Percentiles rank a stretch among this genome's conserved stretches.
These are phyloP conservation scores for Machaerirhynchus nigripectus DNA, from an alignment of 2,113 vertebrate species.

Conservation along the genomic window DNA sequence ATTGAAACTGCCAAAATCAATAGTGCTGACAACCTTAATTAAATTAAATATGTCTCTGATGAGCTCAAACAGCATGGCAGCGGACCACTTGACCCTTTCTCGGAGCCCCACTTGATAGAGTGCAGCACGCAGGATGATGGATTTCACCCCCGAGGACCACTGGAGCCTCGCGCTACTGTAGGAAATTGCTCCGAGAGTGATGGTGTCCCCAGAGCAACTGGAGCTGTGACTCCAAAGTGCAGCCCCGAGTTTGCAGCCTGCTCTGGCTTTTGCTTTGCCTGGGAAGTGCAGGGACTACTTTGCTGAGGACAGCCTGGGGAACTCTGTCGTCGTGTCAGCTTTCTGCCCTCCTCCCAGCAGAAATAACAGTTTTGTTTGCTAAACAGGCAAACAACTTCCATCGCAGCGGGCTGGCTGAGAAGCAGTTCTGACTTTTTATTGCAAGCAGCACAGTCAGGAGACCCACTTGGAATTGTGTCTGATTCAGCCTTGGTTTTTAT, in stretches of 20 bases:
- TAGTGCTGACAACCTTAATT: slow-evolving; percentile 97
- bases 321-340: background rate
- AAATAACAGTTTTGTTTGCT: background rate
- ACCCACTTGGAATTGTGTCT: background rate
- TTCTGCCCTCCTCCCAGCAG: background rate
- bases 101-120: slow-evolving; percentile 66
- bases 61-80: slow-evolving; percentile 75
- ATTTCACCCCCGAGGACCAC: slow-evolving; percentile 79
- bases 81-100: slow-evolving; percentile 78
- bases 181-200: slow-evolving; percentile 60
- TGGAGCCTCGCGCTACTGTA: slow-evolving; percentile 44
- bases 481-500: background rate
- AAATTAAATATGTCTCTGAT: slow-evolving; percentile 95
- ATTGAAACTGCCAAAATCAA: slow-evolving; percentile 99
- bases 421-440: background rate
- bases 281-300: rapidly evolving
- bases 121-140: slow-evolving; percentile 71
- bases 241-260: background rate
- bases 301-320: background rate
- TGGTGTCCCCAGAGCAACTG: slow-evolving; percentile 24
- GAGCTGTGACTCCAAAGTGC: slow-evolving; percentile 32
- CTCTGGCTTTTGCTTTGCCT: background rate
- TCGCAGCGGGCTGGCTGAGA: background rate
- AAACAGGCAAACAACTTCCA: background rate
- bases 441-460: rapidly evolving